phyloP scores from a whole-genome alignment of 2,113 vertebrate genomes.

The Scomber scombrus region DNA sequence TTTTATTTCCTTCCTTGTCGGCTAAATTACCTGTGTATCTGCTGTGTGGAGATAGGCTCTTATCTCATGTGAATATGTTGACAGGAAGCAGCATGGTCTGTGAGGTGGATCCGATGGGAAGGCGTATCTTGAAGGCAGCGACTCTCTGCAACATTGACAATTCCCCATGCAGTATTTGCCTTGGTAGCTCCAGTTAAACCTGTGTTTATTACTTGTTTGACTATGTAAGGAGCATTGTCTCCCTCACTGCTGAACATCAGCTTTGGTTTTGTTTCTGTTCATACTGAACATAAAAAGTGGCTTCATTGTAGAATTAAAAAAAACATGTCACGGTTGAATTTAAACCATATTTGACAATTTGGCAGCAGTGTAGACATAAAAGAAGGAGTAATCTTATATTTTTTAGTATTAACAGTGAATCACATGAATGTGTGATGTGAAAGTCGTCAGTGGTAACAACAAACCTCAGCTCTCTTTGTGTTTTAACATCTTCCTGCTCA shows the following conservation, averaged over 20 bases:
- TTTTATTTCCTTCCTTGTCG: slow-evolving; percentile 43
- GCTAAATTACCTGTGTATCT: slow-evolving; percentile 74
- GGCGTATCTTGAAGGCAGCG: slow-evolving; percentile 60
- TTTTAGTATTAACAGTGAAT: not conserved
- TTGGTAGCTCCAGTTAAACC: slow-evolving; percentile 7
- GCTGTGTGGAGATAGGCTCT: slow-evolving; percentile 67
- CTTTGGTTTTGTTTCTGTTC: not conserved
- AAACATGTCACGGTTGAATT: not conserved
- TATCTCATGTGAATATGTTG: slow-evolving; percentile 74
- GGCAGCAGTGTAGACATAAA: not conserved
- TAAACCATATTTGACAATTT: not conserved
- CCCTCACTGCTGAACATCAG: slow-evolving; percentile 4
- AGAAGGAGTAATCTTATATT: not conserved
- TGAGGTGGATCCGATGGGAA: slow-evolving; percentile 63
- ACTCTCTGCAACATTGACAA: slow-evolving; percentile 46
- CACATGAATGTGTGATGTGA: no score
- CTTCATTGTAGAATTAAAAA: not conserved
- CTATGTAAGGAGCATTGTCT: slow-evolving; percentile 21
- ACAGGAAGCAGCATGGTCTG: slow-evolving; percentile 55
- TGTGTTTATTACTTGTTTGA: slow-evolving; percentile 25
- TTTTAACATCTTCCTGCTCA: no score
- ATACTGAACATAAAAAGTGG: not conserved
- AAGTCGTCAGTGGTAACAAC: no score
- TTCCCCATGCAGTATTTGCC: slow-evolving; percentile 30
- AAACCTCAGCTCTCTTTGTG: no score